phyloP scores from a whole-genome alignment of 2,113 vertebrate species.

The Callorhinus ursinus region DNA sequence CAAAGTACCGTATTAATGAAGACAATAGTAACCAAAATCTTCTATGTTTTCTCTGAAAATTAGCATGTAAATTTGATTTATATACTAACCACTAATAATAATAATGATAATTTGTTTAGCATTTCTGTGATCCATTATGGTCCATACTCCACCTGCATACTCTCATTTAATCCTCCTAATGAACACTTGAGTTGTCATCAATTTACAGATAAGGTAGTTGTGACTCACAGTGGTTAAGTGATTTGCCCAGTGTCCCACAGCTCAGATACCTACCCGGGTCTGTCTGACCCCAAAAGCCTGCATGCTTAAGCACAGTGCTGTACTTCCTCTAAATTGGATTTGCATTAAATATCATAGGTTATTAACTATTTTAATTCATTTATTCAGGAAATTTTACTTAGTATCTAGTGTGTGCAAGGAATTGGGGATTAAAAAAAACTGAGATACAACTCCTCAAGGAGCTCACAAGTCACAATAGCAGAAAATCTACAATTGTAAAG shows the following conservation, averaged over 20 bases:
- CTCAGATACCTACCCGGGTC: not conserved
- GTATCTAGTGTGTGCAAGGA: not conserved
- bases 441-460: not conserved
- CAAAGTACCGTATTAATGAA: not conserved
- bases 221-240: not conserved
- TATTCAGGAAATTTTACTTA: not conserved
- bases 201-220: not conserved
- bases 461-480: not conserved
- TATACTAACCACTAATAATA: not conserved
- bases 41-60: constrained; percentile 9
- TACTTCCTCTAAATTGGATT: not conserved
- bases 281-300: not conserved
- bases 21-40: not conserved
- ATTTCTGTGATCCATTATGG: not conserved
- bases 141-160: not conserved
- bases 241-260: not conserved
- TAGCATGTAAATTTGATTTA: not conserved
- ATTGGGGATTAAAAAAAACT: not conserved
- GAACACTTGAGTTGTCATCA: not conserved
- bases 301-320: not conserved
- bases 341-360: not conserved
- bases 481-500: not conserved
- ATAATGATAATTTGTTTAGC: not conserved
- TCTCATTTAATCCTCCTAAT: not conserved
- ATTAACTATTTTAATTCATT: not conserved